A percentile compares a stretch with the other conserved stretches of the same genome.
These are phyloP conservation scores for Psettodes erumei DNA, from an alignment of 2,113 vertebrate species.

Conservation along the genomic window DNA sequence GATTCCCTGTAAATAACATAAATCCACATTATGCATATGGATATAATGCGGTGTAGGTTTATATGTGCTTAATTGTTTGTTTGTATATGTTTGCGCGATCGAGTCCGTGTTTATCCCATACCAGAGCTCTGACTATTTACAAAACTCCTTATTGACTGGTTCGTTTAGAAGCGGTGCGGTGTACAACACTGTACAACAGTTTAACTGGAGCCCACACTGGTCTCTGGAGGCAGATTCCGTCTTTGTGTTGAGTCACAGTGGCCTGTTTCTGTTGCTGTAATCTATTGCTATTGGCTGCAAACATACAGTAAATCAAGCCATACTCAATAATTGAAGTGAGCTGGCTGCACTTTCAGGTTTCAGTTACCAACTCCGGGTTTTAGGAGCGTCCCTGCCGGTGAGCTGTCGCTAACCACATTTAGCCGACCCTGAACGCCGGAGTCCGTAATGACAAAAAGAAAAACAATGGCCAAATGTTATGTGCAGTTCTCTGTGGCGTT, in stretches of 20 bases:
- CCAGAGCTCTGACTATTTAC: slow-evolving; percentile 7
- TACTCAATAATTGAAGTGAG: slow-evolving; percentile 5
- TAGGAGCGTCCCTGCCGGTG: not conserved
- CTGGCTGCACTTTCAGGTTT: slow-evolving; percentile 2
- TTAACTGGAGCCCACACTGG: not conserved
- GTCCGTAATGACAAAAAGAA: not conserved
- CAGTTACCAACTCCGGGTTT: not conserved
- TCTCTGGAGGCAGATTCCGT: slow-evolving; percentile 36
- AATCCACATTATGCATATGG: slow-evolving; percentile 35
- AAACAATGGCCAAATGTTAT: not conserved
- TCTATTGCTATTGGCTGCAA: not conserved
- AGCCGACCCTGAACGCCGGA: not conserved
- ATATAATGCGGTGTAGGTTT: slow-evolving; percentile 30
- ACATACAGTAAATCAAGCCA: not conserved
- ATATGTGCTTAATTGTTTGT: slow-evolving; percentile 42
- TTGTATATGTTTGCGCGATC: slow-evolving; percentile 3
- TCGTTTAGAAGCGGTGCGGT: slow-evolving; percentile 24
- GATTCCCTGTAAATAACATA: slow-evolving; percentile 60
- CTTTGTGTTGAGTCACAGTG: slow-evolving; percentile 26
- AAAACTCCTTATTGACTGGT: not conserved
- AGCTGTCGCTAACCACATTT: not conserved
- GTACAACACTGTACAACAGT: too few relatives aligned
- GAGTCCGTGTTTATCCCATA: slow-evolving; percentile 1
- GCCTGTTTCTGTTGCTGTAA: too few relatives aligned
- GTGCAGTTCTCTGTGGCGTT: not conserved